Evolutionary conservation across 2,888 invertebrate genomes (phyloP), one percentile per base, ranked within the genome.

Genomic region (Neuroscelio doddi): DNA sequence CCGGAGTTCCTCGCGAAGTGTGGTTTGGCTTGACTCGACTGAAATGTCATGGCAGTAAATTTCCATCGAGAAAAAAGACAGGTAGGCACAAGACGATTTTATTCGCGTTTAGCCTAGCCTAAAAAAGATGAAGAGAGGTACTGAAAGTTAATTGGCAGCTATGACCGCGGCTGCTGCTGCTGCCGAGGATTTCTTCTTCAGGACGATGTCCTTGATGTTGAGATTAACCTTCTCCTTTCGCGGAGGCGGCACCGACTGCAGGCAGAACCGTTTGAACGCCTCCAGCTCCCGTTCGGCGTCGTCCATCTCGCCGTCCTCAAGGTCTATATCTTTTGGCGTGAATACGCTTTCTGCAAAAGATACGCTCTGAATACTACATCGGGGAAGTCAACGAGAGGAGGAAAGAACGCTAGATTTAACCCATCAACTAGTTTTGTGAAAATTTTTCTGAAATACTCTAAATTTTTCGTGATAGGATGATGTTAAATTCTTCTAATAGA

Each of bases 201-300:
- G 85, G 69, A 92, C 88, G 77, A 92, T 90, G 80, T 93, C 93
- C 84, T 93, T 92, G 74, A 94, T 88, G 85, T 94, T 93, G 74
- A 93, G 88, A 83, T 92, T 91, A 74, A 92, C 91, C 84, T 92
- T 92, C 68, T 92, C 92, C 80, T 93, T 92, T 72, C 91, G 89
- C 67, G 91, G 90, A 0, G 91, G 90, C 47, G 93, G 92, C 68
- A 93, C 91, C 67, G 93, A 94, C 82, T 93, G 93, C 78, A 92
- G 91, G 72, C 93, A 94, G 85, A 93, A 94, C 14, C 94, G 89
- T 84, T 96, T 95, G 85, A 95, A 94, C 1, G 93, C 92, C 80
- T 95, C 95, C 68, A 94, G 87, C 81, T 95, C 95, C 1, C 92
- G 86, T 77, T 94, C 94, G 29, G 91, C 90, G 53, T 91, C 91